These are phyloP conservation scores for Tinea pellionella DNA, from an alignment of 2,888 invertebrate species.

Conservation along the genomic window DNA sequence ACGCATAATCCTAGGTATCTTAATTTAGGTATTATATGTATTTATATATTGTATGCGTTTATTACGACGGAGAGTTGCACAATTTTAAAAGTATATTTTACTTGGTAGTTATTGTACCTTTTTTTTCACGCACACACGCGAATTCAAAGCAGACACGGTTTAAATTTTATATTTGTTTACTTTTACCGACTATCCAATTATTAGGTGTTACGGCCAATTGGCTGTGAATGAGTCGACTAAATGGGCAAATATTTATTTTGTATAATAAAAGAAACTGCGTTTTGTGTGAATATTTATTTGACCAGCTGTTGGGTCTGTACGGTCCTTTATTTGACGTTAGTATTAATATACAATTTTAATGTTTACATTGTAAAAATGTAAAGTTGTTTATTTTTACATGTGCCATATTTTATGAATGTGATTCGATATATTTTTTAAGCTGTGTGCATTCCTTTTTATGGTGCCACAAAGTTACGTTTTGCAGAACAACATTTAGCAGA, in stretches of 20 bases:
- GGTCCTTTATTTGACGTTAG: neutral
- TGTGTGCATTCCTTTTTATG: too few species aligned
- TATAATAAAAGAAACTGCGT: conserved; percentile 34
- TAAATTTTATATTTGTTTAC: neutral
- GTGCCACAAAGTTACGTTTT: too few species aligned
- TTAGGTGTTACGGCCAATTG: conserved; percentile 10
- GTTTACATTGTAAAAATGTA: neutral
- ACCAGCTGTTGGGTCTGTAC: neutral
- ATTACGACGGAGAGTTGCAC: too few species aligned
- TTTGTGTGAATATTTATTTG: conserved; percentile 5
- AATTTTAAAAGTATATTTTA: too few species aligned
- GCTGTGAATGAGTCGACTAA: conserved; percentile 3
- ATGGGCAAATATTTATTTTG: conserved; percentile 38
- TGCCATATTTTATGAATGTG: too few species aligned
- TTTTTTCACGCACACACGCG: neutral
- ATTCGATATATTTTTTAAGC: too few species aligned
- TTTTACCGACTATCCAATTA: conserved; percentile 4
- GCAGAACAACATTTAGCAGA: too few species aligned
- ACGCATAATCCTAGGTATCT: too few species aligned
- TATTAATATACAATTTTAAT: neutral
- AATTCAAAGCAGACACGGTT: neutral
- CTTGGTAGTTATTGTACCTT: neutral
- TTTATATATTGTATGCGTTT: too few species aligned
- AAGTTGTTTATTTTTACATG: neutral
- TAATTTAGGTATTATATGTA: too few species aligned